These are phyloP conservation scores for Deilephila elpenor DNA, from an alignment of 2,888 invertebrate genomes.

Conservation along the genomic window DNA sequence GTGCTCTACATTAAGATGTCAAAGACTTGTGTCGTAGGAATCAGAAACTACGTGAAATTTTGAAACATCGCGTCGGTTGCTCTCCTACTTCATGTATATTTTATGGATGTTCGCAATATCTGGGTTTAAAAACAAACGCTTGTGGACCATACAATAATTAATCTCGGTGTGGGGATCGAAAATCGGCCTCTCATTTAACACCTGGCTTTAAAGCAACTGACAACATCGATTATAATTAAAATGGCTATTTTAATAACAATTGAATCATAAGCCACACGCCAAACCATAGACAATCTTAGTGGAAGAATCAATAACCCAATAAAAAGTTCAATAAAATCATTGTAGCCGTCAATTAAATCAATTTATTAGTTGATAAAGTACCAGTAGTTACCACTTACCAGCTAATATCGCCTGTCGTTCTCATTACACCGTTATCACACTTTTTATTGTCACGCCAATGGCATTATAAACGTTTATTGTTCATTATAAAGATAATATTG, in stretches of 20 bases:
- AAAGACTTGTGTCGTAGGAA: no score
- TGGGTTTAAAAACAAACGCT: no score
- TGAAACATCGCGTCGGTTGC: no score
- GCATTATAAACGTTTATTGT: constrained; percentile 25
- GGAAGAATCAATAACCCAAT: constrained; percentile 40
- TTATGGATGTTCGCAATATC: no score
- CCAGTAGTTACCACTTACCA: not conserved
- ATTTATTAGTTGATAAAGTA: constrained; percentile 43
- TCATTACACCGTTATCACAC: constrained; percentile 10
- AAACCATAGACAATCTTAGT: not conserved
- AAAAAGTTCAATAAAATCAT: constrained; percentile 45
- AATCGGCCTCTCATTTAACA: no score
- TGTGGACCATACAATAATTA: no score
- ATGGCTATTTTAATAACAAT: not conserved
- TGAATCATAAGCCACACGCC: not conserved
- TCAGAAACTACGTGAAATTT: no score
- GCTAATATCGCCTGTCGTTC: constrained; percentile 3
- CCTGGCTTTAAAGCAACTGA: no score
- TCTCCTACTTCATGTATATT: no score
- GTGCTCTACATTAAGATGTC: no score
- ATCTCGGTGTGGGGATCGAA: no score
- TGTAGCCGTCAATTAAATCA: constrained; percentile 44
- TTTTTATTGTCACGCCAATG: constrained; percentile 22
- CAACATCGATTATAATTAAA: not conserved
- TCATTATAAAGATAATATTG: constrained; percentile 9